Conservation (phyloP, 2,888 invertebrate genomes). For the Cerastoderma edule region DNA sequence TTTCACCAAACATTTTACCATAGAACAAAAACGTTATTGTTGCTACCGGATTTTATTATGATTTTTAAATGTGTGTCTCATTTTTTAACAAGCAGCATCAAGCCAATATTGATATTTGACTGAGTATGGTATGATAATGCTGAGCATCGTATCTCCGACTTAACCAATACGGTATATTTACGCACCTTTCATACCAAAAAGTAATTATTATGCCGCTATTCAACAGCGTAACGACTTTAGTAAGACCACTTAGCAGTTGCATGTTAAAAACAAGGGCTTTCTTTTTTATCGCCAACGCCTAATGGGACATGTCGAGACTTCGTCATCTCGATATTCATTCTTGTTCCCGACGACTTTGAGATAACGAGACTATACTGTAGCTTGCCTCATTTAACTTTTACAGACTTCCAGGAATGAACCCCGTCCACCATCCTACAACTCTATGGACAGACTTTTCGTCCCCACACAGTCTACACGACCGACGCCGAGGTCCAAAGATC, state of each 20-base stretch:
- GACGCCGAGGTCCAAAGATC: not conserved
- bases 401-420: conserved; percentile 13
- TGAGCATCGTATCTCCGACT: no score
- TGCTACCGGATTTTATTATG: no score
- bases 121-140: no score
- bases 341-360: not conserved
- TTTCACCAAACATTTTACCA: no score
- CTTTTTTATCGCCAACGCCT: not conserved
- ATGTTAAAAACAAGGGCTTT: not conserved
- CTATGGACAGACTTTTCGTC: conserved; percentile 25
- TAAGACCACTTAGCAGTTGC: not conserved
- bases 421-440: conserved; percentile 22
- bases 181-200: no score
- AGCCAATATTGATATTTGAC: no score
- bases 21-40: no score
- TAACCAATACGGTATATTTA: no score
- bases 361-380: not conserved
- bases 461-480: not conserved
- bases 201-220: no score
- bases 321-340: not conserved
- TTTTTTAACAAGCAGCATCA: no score
- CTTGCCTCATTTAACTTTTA: not conserved
- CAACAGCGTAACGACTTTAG: no score
- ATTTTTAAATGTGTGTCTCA: no score
- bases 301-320: not conserved